Evolutionary conservation across 2,113 vertebrate genomes (phyloP).

Genomic region (Ochotona princeps): DNA sequence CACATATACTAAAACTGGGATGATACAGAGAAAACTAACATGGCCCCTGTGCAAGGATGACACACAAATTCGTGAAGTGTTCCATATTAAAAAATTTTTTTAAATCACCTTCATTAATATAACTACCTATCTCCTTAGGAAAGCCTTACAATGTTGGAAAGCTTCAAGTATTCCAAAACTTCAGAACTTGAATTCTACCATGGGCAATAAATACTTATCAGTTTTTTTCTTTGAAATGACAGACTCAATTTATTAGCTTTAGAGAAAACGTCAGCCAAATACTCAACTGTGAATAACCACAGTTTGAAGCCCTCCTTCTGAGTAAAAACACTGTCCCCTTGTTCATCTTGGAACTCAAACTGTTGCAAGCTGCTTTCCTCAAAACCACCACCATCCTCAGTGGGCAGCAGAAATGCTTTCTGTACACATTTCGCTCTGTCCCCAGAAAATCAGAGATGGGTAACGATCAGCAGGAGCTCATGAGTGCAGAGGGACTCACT

Average conservation of each 20-base stretch:
- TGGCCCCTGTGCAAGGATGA: no score
- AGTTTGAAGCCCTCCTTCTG: neutral
- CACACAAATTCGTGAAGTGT: no score
- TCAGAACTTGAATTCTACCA: slow-evolving; percentile 7
- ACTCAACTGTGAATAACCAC: neutral
- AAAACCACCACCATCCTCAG: neutral
- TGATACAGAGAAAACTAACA: no score
- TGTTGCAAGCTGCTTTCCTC: neutral
- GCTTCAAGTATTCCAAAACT: neutral
- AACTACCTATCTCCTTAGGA: neutral
- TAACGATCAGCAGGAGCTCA: neutral
- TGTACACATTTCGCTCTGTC: neutral
- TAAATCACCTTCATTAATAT: neutral
- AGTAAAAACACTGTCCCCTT: neutral
- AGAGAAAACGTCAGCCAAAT: neutral
- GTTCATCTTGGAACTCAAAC: neutral
- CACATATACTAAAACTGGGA: no score
- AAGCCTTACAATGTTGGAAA: neutral
- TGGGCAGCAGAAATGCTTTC: neutral
- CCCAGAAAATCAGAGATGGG: neutral
- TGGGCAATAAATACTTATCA: neutral
- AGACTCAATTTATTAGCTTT: neutral
- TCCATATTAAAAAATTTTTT: no score
- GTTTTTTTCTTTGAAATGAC: neutral
- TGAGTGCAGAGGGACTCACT: neutral